phyloP scores from a whole-genome alignment of 1,140 invertebrate species.

The Bombus cullumanus region DNA sequence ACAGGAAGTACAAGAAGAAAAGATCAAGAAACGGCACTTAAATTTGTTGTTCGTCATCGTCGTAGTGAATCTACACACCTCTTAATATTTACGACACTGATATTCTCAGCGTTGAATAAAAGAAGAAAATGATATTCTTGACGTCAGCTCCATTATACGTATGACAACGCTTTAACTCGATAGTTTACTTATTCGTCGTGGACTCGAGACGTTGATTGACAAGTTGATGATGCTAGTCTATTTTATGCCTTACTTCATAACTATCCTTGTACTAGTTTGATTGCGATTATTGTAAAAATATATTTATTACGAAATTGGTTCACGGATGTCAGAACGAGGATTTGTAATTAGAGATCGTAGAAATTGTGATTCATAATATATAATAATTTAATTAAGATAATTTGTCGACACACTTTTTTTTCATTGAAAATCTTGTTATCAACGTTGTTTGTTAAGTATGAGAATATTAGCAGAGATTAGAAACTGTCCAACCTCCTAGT shows the following conservation, averaged over 20 bases:
- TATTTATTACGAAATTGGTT: not conserved
- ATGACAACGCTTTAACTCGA: not conserved
- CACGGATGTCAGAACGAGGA: not conserved
- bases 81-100: not conserved
- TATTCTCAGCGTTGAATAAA: constrained; percentile 28
- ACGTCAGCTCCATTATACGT: constrained; percentile 18
- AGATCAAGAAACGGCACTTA: not conserved
- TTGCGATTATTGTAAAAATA: not conserved
- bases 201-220: not conserved
- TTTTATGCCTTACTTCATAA: not conserved
- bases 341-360: not conserved
- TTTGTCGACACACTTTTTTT: not conserved
- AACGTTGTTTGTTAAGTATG: not conserved
- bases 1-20: not conserved
- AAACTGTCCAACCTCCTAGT: not conserved
- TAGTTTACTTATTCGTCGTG: not conserved
- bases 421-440: not conserved
- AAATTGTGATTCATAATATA: not conserved
- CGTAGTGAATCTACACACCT: not conserved
- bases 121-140: constrained; percentile 37
- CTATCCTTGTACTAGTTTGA: not conserved
- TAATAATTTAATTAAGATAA: not conserved
- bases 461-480: not conserved
- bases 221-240: not conserved
- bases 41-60: not conserved